Evolutionary conservation across 2,113 vertebrate species (phyloP).

Genomic region (Sander lucioperca): DNA sequence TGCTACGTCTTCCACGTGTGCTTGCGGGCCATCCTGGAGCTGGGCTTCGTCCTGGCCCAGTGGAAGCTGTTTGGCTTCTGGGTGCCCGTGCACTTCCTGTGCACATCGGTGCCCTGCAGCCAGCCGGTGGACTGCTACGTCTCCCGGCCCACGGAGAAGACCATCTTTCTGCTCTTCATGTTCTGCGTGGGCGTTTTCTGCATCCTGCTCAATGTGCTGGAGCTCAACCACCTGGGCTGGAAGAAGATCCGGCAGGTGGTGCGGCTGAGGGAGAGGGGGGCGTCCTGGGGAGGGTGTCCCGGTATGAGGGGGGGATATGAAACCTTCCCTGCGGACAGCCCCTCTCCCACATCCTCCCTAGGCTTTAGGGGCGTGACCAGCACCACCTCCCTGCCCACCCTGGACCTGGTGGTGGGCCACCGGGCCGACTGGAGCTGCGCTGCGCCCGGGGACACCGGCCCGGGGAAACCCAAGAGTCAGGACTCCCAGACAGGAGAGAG

Average conservation of each 20-base stretch:
- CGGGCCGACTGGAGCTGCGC: slow-evolving; percentile 76
- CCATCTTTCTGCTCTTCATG: slow-evolving; percentile 86
- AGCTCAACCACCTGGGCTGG: slow-evolving; percentile 86
- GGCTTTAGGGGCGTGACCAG: slow-evolving; percentile 74
- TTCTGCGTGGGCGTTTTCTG: slow-evolving; percentile 84
- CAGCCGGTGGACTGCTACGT: slow-evolving; percentile 85
- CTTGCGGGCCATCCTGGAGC: slow-evolving; percentile 80
- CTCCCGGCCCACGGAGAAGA: slow-evolving; percentile 86
- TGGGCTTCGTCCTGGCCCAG: slow-evolving; percentile 82
- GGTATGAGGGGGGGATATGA: slow-evolving; percentile 57
- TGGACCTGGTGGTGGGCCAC: slow-evolving; percentile 81
- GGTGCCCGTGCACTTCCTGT: slow-evolving; percentile 82
- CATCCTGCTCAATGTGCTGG: slow-evolving; percentile 83
- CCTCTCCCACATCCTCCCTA: slow-evolving; percentile 70
- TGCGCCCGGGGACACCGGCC: too few relatives aligned
- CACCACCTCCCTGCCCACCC: slow-evolving; percentile 77
- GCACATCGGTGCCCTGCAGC: slow-evolving; percentile 74
- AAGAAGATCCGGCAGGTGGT: slow-evolving; percentile 79
- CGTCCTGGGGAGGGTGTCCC: slow-evolving; percentile 33
- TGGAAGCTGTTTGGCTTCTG: slow-evolving; percentile 85
- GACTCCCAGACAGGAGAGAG: slow-evolving; percentile 44
- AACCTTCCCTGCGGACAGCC: slow-evolving; percentile 69
- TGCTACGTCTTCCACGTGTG: slow-evolving; percentile 85
- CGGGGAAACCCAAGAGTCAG: slow-evolving; percentile 21
- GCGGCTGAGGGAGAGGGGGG: slow-evolving; percentile 38